phyloP scores from a whole-genome alignment of 2,113 vertebrate genomes.

The Pachyramphus minor region DNA sequence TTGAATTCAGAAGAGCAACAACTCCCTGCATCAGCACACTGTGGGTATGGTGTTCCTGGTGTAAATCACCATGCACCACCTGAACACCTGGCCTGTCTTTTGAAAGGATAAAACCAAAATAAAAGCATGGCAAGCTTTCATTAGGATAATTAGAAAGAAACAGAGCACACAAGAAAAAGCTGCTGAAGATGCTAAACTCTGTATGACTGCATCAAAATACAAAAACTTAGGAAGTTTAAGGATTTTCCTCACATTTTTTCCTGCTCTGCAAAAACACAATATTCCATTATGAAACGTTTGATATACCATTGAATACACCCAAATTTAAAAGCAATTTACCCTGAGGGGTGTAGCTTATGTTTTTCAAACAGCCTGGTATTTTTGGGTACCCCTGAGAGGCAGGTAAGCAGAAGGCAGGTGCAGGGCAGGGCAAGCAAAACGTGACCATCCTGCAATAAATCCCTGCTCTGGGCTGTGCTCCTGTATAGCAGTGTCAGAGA shows the following conservation, averaged over 20 bases:
- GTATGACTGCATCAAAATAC: neutral
- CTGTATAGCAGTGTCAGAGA: neutral
- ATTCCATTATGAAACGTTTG: neutral
- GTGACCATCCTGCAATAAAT: neutral
- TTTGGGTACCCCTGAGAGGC: neutral
- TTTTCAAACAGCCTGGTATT: neutral
- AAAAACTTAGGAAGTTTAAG: neutral
- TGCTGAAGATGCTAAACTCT: neutral
- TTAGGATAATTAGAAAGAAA: neutral
- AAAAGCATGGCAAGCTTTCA: neutral
- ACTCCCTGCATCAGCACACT: neutral
- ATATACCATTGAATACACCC: neutral
- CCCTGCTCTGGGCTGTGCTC: fast-evolving
- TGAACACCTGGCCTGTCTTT: neutral
- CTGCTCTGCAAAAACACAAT: neutral
- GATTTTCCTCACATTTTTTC: neutral
- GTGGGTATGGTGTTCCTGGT: neutral
- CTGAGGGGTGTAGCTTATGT: neutral
- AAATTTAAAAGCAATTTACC: neutral
- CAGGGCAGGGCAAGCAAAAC: neutral
- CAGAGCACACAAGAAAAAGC: neutral
- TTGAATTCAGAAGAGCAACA: neutral
- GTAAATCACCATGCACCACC: neutral
- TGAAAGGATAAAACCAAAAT: neutral
- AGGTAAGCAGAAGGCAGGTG: neutral